Evolutionary conservation across 2,113 vertebrate species (phyloP).

Genomic region (Mesoclemmys tuberculata): DNA sequence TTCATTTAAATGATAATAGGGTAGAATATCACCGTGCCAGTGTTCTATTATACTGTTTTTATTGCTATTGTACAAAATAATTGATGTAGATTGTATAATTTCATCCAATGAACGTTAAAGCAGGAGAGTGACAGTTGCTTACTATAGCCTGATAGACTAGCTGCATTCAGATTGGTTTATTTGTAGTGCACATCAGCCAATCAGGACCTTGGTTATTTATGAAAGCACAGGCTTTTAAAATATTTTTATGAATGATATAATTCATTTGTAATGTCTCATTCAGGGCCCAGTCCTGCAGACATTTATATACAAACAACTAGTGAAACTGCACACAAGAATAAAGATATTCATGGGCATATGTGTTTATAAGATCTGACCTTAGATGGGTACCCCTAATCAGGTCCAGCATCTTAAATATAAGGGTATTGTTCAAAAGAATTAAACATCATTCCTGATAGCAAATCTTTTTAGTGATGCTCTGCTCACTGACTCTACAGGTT

Average conservation of each 20-base stretch:
- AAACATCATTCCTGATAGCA: background rate
- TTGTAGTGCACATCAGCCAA: background rate
- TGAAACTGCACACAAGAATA: background rate
- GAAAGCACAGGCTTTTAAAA: background rate
- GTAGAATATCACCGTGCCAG: background rate
- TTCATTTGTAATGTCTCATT: background rate
- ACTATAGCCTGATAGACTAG: background rate
- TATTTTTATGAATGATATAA: background rate
- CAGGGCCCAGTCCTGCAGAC: background rate
- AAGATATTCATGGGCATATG: background rate
- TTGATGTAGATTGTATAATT: conserved; percentile 35
- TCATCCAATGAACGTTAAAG: background rate
- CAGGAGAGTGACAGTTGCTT: conserved; percentile 13
- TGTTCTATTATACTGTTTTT: background rate
- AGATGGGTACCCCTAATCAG: background rate
- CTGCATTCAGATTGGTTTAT: background rate
- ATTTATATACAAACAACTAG: background rate
- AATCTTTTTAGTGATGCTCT: background rate
- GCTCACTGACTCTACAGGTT: background rate
- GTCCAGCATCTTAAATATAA: background rate
- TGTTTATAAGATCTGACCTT: background rate
- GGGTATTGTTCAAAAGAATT: too few species aligned
- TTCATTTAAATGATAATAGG: background rate
- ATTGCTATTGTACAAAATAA: conserved; percentile 40
- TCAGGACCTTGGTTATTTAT: background rate